Conservation (phyloP, 1,140 invertebrate species). For the Drepana arcuata region DNA sequence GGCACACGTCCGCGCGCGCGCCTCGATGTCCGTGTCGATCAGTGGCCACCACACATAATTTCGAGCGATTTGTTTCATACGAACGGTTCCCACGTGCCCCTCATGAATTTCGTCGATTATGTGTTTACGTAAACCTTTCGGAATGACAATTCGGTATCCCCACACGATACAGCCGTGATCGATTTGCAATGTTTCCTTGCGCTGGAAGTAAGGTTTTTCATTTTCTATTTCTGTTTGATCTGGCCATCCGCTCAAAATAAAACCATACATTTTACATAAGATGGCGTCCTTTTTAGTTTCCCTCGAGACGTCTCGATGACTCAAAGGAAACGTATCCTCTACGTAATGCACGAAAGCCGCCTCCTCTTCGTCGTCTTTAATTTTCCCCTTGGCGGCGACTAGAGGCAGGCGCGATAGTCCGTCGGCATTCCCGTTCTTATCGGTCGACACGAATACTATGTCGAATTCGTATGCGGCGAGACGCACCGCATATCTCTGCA, state of each 20-base stretch:
- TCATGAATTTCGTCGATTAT: constrained; percentile 60
- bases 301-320: constrained; percentile 9
- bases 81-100: neutral
- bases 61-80: neutral
- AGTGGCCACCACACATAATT: neutral
- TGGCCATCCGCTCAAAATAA: too few species aligned
- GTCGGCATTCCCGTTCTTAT: constrained; percentile 2
- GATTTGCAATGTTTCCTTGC: constrained; percentile 11
- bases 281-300: constrained; percentile 11
- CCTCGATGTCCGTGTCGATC: neutral
- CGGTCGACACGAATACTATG: neutral
- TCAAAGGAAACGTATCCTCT: constrained; percentile 12
- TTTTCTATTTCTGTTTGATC: too few species aligned
- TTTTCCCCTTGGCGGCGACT: too few species aligned
- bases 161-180: constrained; percentile 28
- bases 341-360: constrained; percentile 8
- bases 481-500: constrained; percentile 1
- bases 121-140: constrained; percentile 20
- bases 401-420: neutral
- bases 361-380: too few species aligned
- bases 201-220: too few species aligned
- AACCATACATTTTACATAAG: constrained; percentile 1
- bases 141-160: constrained; percentile 46
- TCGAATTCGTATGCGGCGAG: constrained; percentile 2
- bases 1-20: neutral